Conservation (phyloP, 2,113 vertebrate genomes). For the Phocoena sinus region DNA sequence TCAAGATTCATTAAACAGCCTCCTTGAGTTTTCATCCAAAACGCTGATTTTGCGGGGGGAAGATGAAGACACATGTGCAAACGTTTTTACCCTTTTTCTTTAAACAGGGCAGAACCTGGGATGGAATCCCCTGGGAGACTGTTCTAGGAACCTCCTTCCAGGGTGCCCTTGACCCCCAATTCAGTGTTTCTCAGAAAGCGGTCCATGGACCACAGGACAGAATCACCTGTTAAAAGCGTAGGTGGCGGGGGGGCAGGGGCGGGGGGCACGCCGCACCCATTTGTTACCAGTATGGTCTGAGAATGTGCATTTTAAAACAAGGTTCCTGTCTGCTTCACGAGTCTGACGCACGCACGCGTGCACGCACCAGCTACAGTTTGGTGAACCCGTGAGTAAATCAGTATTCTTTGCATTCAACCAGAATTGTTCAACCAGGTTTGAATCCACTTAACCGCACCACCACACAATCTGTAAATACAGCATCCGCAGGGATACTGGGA, state of each 20-base stretch:
- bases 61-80: rapidly evolving
- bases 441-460: no score
- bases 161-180: rapidly evolving
- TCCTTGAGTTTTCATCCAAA: neutral
- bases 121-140: rapidly evolving
- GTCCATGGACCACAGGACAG: rapidly evolving
- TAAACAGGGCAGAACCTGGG: neutral
- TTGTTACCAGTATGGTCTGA: neutral
- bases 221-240: rapidly evolving
- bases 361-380: rapidly evolving
- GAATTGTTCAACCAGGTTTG: neutral
- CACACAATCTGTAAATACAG: rapidly evolving
- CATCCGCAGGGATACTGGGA: neutral
- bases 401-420: neutral
- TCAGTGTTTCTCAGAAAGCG: neutral
- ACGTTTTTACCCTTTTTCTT: rapidly evolving
- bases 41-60: rapidly evolving
- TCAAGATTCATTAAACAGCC: neutral
- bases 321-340: neutral
- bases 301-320: neutral
- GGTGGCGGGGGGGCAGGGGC: rapidly evolving
- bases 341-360: rapidly evolving
- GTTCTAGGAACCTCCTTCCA: neutral
- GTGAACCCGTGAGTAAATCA: rapidly evolving
- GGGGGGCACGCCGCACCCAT: neutral